Base-by-base conservation (phyloP, 2,113 vertebrate genomes). In the Xiphophorus couchianus region DNA sequence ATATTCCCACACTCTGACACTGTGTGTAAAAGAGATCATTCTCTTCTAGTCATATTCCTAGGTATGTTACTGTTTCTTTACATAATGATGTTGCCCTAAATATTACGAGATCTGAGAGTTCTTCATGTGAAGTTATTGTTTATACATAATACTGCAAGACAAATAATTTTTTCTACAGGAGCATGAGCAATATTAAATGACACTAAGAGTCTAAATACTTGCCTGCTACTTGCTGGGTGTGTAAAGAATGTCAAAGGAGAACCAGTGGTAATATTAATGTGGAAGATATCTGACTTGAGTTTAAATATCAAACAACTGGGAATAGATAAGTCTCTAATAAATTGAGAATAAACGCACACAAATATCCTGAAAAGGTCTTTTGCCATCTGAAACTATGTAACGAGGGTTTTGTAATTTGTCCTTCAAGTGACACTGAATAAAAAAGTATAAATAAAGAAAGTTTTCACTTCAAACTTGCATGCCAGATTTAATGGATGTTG, bases 61-160 rank as follows among this genome's bases (percentile, higher is more conserved):
- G 78, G 28, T 76, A 82, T 65, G 37, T 76, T 74, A 69, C 69
- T 63, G 66, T 58, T 82, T 86, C 77, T 70, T 69, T 81, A 80
- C 89, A 90, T 90, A 84, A 88, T 86, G 75, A 74, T 73, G 72
- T 71, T 77, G 73, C 81, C 87, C 72, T 73, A 82, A 83, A 82
- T 71, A 76, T 64, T 80, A 42, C 13, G 22, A 72, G 74, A 62
- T 77, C 77, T 82, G 75, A 64, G 73, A 84, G 66, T 80, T 85
- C 74, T 77, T 70, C 54, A 76, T 51, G 51, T 33, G 87, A 85
- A 71, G 82, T 72, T 65, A 51, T 70, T 77, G n/a, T 73, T 77
- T 71, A 74, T 70, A 71, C 35, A 29, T 80, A 44, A 76, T 76
- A 65, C 61, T 75, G 72, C 19, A 65, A 74, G 62, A 81, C 58